Conservation (phyloP, 2,113 vertebrate genomes). For the Amphiprion percula region DNA sequence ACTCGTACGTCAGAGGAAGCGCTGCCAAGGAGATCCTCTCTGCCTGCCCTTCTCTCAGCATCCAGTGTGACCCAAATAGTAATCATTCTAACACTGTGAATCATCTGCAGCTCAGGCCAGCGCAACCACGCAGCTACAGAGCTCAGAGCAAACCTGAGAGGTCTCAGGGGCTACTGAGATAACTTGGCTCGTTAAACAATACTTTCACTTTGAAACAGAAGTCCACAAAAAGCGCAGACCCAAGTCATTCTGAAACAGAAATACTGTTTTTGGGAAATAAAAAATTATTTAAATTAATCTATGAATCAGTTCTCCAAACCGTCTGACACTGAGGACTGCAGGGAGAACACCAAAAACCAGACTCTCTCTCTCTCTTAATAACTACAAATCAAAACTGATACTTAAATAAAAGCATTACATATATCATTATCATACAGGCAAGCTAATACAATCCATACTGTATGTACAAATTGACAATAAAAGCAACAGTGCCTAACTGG, state of each 20-base stretch:
- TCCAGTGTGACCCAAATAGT: slow-evolving; percentile 80
- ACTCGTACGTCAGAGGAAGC: slow-evolving; percentile 55
- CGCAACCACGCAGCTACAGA: slow-evolving; percentile 39
- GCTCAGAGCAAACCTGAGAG: slow-evolving; percentile 32
- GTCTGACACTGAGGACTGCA: slow-evolving; percentile 9
- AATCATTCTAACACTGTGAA: slow-evolving; percentile 75
- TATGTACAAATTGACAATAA: slow-evolving; percentile 9
- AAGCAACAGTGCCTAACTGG: background rate
- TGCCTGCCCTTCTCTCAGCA: slow-evolving; percentile 61
- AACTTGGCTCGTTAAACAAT: slow-evolving; percentile 41
- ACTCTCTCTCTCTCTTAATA: background rate
- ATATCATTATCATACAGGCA: background rate
- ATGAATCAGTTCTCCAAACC: slow-evolving; percentile 30
- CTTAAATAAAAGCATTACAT: background rate
- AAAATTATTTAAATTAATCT: slow-evolving; percentile 42
- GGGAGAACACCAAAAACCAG: slow-evolving; percentile 17
- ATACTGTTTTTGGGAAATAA: slow-evolving; percentile 20
- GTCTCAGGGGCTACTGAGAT: slow-evolving; percentile 36
- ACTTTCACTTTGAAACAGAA: slow-evolving; percentile 32
- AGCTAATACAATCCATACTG: slow-evolving; percentile 1
- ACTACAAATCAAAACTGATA: slow-evolving; percentile 19
- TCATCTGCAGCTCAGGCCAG: slow-evolving; percentile 61
- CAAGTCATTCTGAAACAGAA: slow-evolving; percentile 41
- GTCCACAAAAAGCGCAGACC: slow-evolving; percentile 25
- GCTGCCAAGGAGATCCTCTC: slow-evolving; percentile 73